Base-by-base conservation (phyloP, 2,113 vertebrate species). In the Ailuropoda melanoleuca region DNA sequence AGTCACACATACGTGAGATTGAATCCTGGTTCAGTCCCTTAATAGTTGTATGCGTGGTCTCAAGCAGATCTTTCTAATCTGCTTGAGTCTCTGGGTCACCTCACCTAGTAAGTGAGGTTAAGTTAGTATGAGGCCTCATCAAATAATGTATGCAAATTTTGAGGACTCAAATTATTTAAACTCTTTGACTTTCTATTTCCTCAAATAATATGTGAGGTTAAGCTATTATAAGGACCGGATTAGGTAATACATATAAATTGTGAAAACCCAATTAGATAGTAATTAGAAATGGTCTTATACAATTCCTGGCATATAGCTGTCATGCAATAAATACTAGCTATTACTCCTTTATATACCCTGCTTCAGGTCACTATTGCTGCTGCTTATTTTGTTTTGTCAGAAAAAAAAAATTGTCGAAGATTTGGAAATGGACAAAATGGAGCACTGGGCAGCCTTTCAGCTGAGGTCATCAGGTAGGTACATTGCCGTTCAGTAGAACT, bases 371-470 rank as follows among this genome's bases (percentile, higher is more conserved):
- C 14, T 70, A 50, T 17, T 80, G 37, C 46, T 88, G 1, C 64
- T 50, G 15, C 5, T 78, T 90, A 60, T 39, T 95, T 93, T 80
- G 21, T 74, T 89, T 55, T 55, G 24, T 85, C 31, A 37, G 37
- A 17, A 94, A 92, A 96, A 96, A 77, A 88, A 96, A 74, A 31
- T 50, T 9, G 13, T 78, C 31, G 48, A 72, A 89, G 53, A 50
- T 48, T 43, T 80, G 78, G 62, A 84, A 75, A 72, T 55, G 56
- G 15, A 37, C n/a, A 8, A 23, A 37, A 56, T 7, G 7, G 6
- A 37, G 75, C 68, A 4, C 31, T 55, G 24, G 58, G 31, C 39
- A 12, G 13, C 12, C 74, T 43, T 77, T 55, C 10, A 12, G 19
- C 2, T 13, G n/a, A 9, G 39, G 88, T 31, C 18, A 14, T 60